These are phyloP conservation scores for Cataglyphis albicans DNA, from an alignment of 2,888 invertebrate species.

Conservation along the genomic window DNA sequence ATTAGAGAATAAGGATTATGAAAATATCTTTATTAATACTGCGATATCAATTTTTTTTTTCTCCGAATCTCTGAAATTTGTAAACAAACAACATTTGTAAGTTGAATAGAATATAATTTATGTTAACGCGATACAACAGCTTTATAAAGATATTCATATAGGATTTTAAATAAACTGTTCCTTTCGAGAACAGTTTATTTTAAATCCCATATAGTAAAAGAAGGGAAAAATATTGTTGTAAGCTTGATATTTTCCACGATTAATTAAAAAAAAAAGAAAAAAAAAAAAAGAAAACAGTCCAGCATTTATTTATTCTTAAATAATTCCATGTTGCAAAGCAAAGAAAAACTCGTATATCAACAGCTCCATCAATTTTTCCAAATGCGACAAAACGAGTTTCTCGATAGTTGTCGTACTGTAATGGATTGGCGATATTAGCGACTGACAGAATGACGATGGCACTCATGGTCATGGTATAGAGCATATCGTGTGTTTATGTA, in stretches of 20 bases:
- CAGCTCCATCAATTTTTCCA: neutral
- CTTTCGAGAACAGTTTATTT: neutral
- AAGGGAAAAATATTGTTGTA: neutral
- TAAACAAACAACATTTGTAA: neutral
- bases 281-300: neutral
- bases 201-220: neutral
- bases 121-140: neutral
- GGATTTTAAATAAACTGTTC: neutral
- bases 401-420: slow-evolving; percentile 11
- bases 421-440: slow-evolving; percentile 24
- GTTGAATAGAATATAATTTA: neutral
- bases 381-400: slow-evolving; percentile 9
- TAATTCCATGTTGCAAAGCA: neutral
- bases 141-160: neutral
- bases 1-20: neutral
- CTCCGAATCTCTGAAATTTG: neutral
- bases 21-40: neutral
- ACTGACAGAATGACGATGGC: slow-evolving; percentile 19
- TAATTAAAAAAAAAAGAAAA: neutral
- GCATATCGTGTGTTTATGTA: neutral
- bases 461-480: slow-evolving; percentile 40
- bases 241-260: neutral
- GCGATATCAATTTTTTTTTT: neutral
- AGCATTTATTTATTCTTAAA: neutral
- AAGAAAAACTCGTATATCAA: neutral